Evolutionary conservation across 2,113 vertebrate genomes (phyloP), one percentile per base, ranked within the genome.

Genomic region (Alouatta palliata): DNA sequence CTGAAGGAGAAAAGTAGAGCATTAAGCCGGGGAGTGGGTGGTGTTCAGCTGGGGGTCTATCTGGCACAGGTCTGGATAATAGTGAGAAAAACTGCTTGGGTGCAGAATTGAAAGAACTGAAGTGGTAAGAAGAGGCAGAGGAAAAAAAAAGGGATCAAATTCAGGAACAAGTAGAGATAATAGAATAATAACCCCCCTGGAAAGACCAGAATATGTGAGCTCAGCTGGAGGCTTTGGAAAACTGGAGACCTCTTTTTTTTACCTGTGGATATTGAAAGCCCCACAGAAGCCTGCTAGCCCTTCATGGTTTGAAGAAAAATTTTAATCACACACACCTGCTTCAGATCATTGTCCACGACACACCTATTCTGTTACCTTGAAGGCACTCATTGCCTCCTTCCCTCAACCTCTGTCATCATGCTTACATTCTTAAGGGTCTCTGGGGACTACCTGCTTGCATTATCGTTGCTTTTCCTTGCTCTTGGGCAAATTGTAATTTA

Each of bases 291-390:
- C 13, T 71, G 3, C 10, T n/a, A n/a, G 9, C 8, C 23, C 14
- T 43, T 77, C 6, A 17, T 12, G 0, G 17, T 75, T 54, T 91
- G 64, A 96, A 47, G 1, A 87, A 17, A 35, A 49, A 20, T 54
- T 76, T 37, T 45, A 61, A 35, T 66, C 40, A 11, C 10, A 40
- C 16, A 47, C 25, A 56, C 4, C 1, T 85, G 25, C 16, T 14
- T 82, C 3, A 7, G 20, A 40, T 23, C 12, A 32, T 45, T 37
- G 13, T 47, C 35, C 14, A 47, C 6, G 35, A 85, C 21, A 52
- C 6, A 35, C 8, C n/a, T 17, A 1, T 2, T 0, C 1, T 54
- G 1, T 90, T 30, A 71, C 0, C 6, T 12, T 71, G n/a, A 77
- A 47, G 71, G 4, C 23, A 25, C 2, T 27, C 12, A 3, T 45